phyloP scores from a whole-genome alignment of 1,140 invertebrate genomes.

The Eulimnadia texana region DNA sequence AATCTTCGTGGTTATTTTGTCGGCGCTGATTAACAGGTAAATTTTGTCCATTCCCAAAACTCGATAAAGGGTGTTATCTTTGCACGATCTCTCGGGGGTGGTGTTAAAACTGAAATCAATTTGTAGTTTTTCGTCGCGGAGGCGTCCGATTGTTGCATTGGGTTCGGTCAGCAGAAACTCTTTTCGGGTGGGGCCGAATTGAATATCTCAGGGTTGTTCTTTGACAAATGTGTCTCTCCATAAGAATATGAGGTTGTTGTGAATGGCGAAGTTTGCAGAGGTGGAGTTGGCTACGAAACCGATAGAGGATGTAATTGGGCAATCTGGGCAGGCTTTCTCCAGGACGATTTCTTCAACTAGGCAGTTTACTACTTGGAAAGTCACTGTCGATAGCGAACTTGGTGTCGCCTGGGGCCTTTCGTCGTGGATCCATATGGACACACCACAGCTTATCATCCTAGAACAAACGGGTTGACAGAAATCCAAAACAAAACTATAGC shows the following conservation, averaged over 20 bases:
- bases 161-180: background rate
- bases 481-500: too few species aligned
- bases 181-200: background rate
- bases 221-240: background rate
- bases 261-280: background rate
- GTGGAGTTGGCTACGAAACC: background rate
- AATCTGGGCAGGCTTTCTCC: background rate
- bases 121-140: background rate
- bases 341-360: background rate
- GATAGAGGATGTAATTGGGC: background rate
- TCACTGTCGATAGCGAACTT: background rate
- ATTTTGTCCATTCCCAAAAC: background rate
- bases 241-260: background rate
- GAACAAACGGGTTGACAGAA: too few species aligned
- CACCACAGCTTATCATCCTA: too few species aligned
- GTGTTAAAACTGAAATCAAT: background rate
- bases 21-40: background rate
- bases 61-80: background rate
- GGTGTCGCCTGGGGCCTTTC: background rate
- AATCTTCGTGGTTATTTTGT: background rate
- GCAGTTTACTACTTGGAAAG: background rate
- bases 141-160: background rate
- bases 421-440: background rate
- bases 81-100: background rate
- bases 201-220: background rate